Percentiles rank a stretch among this genome's conserved stretches.
phyloP scores from a whole-genome alignment of 2,797 vertebrate genomes.

The Synanceia verrucosa region DNA sequence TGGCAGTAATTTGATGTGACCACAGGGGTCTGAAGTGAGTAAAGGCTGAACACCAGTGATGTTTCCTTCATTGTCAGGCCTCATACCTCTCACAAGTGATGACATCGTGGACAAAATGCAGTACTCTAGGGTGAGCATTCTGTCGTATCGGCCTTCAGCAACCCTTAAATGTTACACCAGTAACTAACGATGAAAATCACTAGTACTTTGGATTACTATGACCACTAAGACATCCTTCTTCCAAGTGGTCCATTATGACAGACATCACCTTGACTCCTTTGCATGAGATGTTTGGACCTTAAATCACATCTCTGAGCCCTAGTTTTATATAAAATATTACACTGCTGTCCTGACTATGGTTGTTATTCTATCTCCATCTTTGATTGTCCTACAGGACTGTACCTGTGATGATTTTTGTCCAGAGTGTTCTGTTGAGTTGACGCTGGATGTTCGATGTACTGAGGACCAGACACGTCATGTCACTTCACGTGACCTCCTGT shows the following conservation, averaged over 20 bases:
- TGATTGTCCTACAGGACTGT: constrained; percentile 86
- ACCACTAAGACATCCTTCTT: not conserved
- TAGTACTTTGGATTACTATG: not conserved
- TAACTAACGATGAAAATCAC: not conserved
- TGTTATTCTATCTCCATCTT: accelerated
- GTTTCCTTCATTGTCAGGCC: constrained; percentile 79
- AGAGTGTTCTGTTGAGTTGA: constrained; percentile 97
- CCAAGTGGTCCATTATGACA: not conserved
- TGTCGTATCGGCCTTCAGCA: not conserved
- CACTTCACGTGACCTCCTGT: constrained; percentile 94
- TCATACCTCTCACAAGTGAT: constrained; percentile 96
- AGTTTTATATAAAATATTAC: not conserved
- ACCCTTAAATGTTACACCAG: not conserved
- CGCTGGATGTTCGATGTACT: constrained; percentile 92
- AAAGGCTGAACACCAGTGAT: not conserved
- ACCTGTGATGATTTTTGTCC: constrained; percentile 97
- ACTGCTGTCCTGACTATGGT: not conserved
- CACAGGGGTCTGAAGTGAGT: not conserved
- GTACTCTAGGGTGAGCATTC: constrained; percentile 90
- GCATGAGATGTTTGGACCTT: not conserved
- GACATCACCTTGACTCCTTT: not conserved
- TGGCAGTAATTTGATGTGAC: not conserved
- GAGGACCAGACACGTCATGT: constrained; percentile 98
- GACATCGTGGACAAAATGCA: constrained; percentile 99
- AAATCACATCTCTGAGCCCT: not conserved